Evolutionary conservation across 2,888 invertebrate species (phyloP), one percentile per base, ranked within the genome.

Genomic region (Apeira syringaria): DNA sequence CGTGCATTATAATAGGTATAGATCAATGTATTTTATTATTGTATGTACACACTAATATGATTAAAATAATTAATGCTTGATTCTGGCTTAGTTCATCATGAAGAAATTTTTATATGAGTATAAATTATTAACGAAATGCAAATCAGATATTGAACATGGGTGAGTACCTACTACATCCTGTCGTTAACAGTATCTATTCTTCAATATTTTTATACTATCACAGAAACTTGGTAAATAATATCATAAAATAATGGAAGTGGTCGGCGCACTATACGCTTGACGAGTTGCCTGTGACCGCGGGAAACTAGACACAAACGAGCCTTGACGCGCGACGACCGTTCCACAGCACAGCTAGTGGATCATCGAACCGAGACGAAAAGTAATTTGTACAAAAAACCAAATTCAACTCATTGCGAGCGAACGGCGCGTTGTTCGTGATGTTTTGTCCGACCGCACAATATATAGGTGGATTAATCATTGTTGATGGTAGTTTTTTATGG

Each of bases 361-460:
- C 84, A 85, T 68, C 86, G 82, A 79, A 88, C 82, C 88, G 88
- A 79, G 77, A 88, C 89, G 83, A 86, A 85, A 87, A 84, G 82
- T 85, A 87, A 89, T 87, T 87, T 88, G 83, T 78, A 84, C 79
- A 87, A 88, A 88, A 88, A 88, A 86, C 81, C 62, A 77, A 88
- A 87, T 87, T 83, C 84, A 87, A 63, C 85, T 85, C 80, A 85
- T 87, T 85, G 86, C 86, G 80, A 87, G 85, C 86, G 80, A 87
- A 79, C 77, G 77, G 74, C 74, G 80, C 79, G 82, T 80, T 73
- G 80, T 78, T 81, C 84, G 80, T 83, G 80, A 83, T 86, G 87
- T 87, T 88, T 88, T 88, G 84, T 87, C 78, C 82, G 85, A 85
- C 86, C 86, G 80, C 86, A 86, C 83, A 84, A 85, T 86, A 86